Evolutionary conservation across 2,113 vertebrate species (phyloP), one percentile per base, ranked within the genome.

Genomic region (Mobula hypostoma): DNA sequence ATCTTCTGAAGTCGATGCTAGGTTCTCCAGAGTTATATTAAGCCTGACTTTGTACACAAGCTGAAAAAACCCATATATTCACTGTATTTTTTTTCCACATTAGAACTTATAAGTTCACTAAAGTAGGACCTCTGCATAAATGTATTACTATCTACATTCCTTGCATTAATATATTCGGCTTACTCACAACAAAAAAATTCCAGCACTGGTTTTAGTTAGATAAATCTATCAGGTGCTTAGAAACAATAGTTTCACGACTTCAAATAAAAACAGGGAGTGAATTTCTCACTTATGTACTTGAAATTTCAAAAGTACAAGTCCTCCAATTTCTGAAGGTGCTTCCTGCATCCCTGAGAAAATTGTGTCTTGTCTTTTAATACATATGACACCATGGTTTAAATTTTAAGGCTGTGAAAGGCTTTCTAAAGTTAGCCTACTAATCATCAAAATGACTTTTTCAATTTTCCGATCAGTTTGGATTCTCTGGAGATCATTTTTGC

Each of bases 11-110:
- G 97, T 96, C 72, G 97, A 97, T 94, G 97, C 98, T 66, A 99
- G 94, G 95, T 98, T 97, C 95, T 99, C 98, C 96, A 99, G 95
- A 94, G 98, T 96, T 94, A 97, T 97, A 94, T 98, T 98, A 56
- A 98, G 96, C 96, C 98, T 99, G 74, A 99, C 98, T 96, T 99
- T 99, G 94, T 99, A 98, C 19, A 99, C 98, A 87, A 99, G 97
- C 99, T 99, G 94, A 78, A 94, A 12, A 6, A 56, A 70, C 0
- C 61, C 7, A 74, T 0, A 78, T 63, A 70, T 40, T 92, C 63
- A 92, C n/a, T 70, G 29, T 3, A 21, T 15, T 32, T 2, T 40
- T 92, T 72, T 72, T 32, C 68, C 21, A 56, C 24, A 76, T 27
- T 21, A 93, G 70, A 40, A 72, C 14, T 74, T 12, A 72, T 9